Base-by-base conservation (phyloP, 2,113 vertebrate species). In the Oncorhynchus mykiss region DNA sequence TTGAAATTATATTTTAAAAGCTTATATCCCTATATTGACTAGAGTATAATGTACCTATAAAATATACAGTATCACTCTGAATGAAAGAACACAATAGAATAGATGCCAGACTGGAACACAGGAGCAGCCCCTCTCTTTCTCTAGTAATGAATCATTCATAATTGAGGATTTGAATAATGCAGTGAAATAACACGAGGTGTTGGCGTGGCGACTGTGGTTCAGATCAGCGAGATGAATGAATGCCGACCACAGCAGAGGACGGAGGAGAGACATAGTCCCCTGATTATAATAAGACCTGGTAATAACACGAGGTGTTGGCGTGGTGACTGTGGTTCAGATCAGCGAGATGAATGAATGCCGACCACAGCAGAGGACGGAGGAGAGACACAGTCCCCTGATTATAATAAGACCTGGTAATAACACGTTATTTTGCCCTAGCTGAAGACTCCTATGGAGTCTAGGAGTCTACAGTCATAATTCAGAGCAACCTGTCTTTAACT, bases 121-220 rank as follows among this genome's bases (percentile, higher is more conserved):
- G 45, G 25, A 49, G 1, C 54, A 74, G 70, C 24, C 80, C 76
- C 54, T 69, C 79, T 71, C 80, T 70, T 83, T 86, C 83, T 86
- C 79, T 77, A 74, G 79, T 60, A 49, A 67, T 92, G 80, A 88
- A 90, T 92, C 77, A 92, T 93, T 90, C 76, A 92, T 74, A 60
- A 20, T 48, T 67, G 74, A 71, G 75, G 72, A 71, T 85, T 88
- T 93, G 34, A 92, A 93, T 94, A 88, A 93, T 94, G 91, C 81
- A 92, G 75, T 76, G 77, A 81, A 86, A 90, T 90, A 86, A 90
- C 88, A 89, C 86, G 80, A 90, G 87, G 84, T 34, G 74, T 14
- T 54, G 3, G 3, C 14, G 0, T 1, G 77, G 86, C 73, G 76
- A 78, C 85, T 75, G 78, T 77, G 72, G 85, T 88, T 84, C 77